Evolutionary conservation across 2,113 vertebrate genomes (phyloP).

Genomic region (Colaptes auratus): DNA sequence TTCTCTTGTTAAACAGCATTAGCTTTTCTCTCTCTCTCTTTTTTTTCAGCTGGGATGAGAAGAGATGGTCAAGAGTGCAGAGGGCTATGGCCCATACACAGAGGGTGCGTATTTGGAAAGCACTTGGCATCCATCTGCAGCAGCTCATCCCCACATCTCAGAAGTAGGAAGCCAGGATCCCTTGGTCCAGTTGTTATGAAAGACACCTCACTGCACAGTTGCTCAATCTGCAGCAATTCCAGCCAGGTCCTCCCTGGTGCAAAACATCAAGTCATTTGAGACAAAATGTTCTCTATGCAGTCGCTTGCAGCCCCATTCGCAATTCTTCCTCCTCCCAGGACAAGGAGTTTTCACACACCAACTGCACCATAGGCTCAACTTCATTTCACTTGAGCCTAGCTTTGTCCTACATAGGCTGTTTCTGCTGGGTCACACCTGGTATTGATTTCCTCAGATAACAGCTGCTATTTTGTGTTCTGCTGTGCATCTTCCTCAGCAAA

Average conservation of each 20-base stretch:
- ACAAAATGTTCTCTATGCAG: slow-evolving; percentile 11
- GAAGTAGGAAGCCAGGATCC: background rate
- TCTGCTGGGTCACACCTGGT: slow-evolving; percentile 67
- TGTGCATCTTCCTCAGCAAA: slow-evolving; percentile 23
- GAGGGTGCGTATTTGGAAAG: background rate
- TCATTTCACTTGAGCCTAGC: slow-evolving; percentile 10
- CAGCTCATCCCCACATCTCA: fast-evolving
- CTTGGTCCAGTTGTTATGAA: background rate
- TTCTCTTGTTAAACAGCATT: background rate
- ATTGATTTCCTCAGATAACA: slow-evolving; percentile 44
- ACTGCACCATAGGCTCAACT: background rate
- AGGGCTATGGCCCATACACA: background rate
- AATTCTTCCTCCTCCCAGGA: background rate
- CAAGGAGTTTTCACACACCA: background rate
- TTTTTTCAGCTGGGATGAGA: background rate
- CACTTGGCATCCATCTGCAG: fast-evolving
- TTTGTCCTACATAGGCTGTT: slow-evolving; percentile 53
- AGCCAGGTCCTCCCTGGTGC: background rate
- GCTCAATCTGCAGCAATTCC: background rate
- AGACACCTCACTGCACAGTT: background rate
- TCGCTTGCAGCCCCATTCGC: fast-evolving
- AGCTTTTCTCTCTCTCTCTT: background rate
- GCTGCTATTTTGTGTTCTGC: slow-evolving; percentile 45
- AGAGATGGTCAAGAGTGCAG: background rate
- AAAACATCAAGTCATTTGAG: background rate